Conservation (phyloP, 2,888 invertebrate genomes). For the Lepidonotus clava region DNA sequence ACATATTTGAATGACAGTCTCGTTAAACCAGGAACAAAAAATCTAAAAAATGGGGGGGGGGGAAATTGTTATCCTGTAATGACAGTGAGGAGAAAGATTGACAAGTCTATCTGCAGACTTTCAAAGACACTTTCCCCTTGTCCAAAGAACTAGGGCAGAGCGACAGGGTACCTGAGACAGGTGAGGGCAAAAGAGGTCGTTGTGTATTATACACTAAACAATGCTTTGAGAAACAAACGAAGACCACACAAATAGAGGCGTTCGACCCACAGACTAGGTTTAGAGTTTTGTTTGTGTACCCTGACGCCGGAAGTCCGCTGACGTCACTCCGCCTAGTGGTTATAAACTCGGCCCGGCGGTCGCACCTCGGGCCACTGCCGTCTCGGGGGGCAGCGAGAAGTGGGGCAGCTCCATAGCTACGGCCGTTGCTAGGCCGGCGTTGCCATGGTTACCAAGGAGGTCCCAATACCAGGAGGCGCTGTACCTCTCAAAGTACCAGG, state of each 20-base stretch:
- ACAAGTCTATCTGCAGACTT: too few relatives aligned
- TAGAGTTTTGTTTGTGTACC: conserved; percentile 24
- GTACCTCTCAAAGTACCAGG: neutral
- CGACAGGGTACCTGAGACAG: neutral
- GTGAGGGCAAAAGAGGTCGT: neutral
- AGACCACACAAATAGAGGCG: neutral
- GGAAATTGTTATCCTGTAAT: too few relatives aligned
- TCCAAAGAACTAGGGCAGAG: neutral
- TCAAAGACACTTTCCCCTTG: too few relatives aligned
- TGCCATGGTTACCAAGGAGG: neutral
- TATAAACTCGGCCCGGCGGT: neutral
- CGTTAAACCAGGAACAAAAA: too few relatives aligned
- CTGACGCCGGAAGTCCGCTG: neutral
- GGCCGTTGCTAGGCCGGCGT: neutral
- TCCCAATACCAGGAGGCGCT: neutral
- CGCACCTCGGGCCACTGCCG: neutral
- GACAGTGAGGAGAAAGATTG: too few relatives aligned
- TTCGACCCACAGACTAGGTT: too few relatives aligned
- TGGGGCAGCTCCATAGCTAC: conserved; percentile 8
- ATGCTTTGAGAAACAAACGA: neutral
- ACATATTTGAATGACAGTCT: too few relatives aligned
- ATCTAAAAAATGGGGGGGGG: too few relatives aligned
- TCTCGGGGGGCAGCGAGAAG: neutral
- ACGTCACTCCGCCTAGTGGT: neutral
- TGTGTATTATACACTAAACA: neutral